Evolutionary conservation across 2,888 invertebrate genomes (phyloP).

Genomic region (Thelaira solivaga): DNA sequence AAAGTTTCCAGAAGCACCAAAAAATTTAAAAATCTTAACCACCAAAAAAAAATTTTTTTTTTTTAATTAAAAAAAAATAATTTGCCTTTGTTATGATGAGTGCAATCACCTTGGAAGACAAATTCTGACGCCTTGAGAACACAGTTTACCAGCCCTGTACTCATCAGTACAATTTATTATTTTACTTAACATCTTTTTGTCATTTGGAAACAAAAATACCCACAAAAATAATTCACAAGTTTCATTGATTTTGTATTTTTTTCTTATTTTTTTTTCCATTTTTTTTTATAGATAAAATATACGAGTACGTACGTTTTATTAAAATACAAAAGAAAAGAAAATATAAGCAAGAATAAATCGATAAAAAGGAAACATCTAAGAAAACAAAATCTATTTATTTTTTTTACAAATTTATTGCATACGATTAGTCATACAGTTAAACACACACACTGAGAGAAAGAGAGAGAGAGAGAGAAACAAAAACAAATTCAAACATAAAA

Average conservation of each 20-base stretch:
- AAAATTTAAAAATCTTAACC: too few species aligned
- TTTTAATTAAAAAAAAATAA: too few species aligned
- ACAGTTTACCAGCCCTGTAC: neutral
- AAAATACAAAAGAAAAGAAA: slow-evolving; percentile 6
- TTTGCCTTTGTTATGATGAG: too few species aligned
- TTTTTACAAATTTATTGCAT: slow-evolving; percentile 48
- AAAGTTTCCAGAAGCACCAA: too few species aligned
- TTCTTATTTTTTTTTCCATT: neutral
- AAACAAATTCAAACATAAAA: too few species aligned
- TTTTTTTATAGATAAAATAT: slow-evolving; percentile 24
- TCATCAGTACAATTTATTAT: neutral
- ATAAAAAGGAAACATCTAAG: slow-evolving; percentile 31
- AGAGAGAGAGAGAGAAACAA: neutral
- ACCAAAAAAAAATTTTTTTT: too few species aligned
- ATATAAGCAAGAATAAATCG: slow-evolving; percentile 10
- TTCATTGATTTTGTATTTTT: neutral
- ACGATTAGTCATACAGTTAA: slow-evolving; percentile 49
- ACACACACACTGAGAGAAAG: neutral
- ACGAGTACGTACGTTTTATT: too few species aligned
- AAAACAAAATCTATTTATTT: slow-evolving; percentile 5
- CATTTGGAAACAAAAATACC: neutral
- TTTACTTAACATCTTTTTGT: slow-evolving; percentile 5
- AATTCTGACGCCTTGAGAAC: too few species aligned
- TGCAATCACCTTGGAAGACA: too few species aligned
- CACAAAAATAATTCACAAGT: neutral